Evolutionary conservation across 2,113 vertebrate genomes (phyloP), one percentile per base, ranked within the genome.

Genomic region (Barnardius zonarius): DNA sequence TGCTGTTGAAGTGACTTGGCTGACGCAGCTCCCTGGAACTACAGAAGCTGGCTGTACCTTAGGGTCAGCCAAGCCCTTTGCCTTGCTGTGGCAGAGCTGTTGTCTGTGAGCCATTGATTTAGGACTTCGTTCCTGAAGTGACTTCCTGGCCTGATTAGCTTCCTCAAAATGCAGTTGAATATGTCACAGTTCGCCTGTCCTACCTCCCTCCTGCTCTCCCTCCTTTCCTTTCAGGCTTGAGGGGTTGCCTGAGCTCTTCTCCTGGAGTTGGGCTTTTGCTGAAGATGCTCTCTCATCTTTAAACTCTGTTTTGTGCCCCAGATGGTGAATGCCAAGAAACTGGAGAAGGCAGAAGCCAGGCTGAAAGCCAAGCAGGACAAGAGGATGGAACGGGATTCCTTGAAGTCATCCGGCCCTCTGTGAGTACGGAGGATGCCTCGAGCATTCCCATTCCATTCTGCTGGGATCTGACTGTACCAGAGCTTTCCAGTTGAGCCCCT

Each of bases 281-380:
- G 73, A 80, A 90, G 76, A 74, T 74, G 62, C n/a, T 27, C 12
- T 67, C 24, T n/a, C 41, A 63, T 81, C 24, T 87, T 46, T 51
- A 48, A 30, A 85, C 57, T 81, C 18, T 43, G 43, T 41, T 66
- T 72, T 81, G 24, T 93, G 41, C 66, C 72, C 17, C 92, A 99
- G 99, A 98, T 98, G 24, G 99, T 99, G 81, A 97, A 99, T 55
- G 98, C 98, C 5, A 99, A 99, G 97, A 99, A 99, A 93, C 96
- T 99, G 91, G 99, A 99, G 95, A 99, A 99, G 96, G 99, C 99
- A 0, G 99, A 99, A 92, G 99, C 99, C 10, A 99, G 98, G 83
- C 98, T 99, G 93, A 99, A 98, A 93, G 98, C 99, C 54, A 99
- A 99, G 95, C 99, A 99, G 31, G 99, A 98, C 75, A 99, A 98